phyloP scores from a whole-genome alignment of 2,888 invertebrate genomes.

The Tupiocoris notatus region DNA sequence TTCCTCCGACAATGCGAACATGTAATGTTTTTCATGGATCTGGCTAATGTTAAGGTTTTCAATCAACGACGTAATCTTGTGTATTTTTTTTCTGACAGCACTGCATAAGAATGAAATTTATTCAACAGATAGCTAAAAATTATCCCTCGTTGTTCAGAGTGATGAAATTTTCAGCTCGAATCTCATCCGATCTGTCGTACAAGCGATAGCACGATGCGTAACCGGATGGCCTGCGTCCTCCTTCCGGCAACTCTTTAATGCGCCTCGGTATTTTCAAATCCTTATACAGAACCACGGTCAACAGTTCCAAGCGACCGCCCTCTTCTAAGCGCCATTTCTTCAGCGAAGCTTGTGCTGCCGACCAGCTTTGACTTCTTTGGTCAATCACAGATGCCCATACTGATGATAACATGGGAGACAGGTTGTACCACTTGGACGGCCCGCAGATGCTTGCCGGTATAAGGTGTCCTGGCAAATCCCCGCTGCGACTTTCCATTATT shows the following conservation, averaged over 20 bases:
- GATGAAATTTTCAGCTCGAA: conserved; percentile 9
- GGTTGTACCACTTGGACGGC: conserved; percentile 29
- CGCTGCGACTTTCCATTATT: background rate
- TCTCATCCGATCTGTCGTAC: background rate
- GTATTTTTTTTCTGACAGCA: no score
- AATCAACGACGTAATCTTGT: no score
- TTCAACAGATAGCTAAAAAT: no score
- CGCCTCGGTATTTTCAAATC: conserved; percentile 6
- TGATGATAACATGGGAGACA: background rate
- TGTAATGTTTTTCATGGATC: no score
- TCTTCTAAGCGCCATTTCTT: conserved; percentile 5
- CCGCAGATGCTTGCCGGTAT: conserved; percentile 7
- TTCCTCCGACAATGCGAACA: no score
- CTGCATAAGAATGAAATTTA: no score
- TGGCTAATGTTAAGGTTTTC: no score
- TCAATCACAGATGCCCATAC: background rate
- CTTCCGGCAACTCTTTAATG: background rate
- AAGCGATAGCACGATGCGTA: conserved; percentile 20
- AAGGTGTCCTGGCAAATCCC: conserved; percentile 3
- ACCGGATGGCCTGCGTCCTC: conserved; percentile 8
- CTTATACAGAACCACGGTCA: conserved; percentile 5
- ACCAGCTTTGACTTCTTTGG: background rate
- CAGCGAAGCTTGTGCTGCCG: conserved; percentile 3
- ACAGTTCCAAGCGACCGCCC: conserved; percentile 11
- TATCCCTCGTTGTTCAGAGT: conserved; percentile 20